These are phyloP conservation scores for Paracanthobrama guichenoti DNA, from an alignment of 2,113 vertebrate genomes.

Conservation along the genomic window DNA sequence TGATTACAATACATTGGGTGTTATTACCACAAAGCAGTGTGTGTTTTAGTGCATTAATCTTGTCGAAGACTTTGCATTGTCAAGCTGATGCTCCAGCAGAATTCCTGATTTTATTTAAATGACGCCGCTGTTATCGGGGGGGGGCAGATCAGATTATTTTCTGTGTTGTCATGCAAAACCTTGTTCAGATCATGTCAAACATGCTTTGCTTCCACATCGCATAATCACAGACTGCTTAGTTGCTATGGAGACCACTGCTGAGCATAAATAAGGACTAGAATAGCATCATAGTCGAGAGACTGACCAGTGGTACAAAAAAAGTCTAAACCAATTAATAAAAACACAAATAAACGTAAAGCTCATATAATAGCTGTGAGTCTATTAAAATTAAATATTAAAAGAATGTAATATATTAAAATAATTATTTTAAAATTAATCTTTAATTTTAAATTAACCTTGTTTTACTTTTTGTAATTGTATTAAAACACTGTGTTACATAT, in stretches of 20 bases:
- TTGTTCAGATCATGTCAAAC: conserved; percentile 33
- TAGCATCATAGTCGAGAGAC: not conserved
- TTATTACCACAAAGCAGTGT: not conserved
- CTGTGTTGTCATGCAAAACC: conserved; percentile 3
- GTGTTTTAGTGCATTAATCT: not conserved
- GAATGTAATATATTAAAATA: too few species aligned
- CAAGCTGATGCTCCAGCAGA: not conserved
- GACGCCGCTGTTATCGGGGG: not conserved
- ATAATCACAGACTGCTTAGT: conserved; percentile 46
- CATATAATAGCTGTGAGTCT: not conserved
- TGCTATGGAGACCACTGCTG: conserved; percentile 57
- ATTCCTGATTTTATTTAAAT: not conserved
- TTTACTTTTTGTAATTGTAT: too few species aligned
- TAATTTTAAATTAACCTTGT: too few species aligned
- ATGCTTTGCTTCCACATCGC: not conserved
- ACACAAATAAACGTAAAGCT: not conserved
- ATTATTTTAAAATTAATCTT: too few species aligned
- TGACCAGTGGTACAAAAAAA: not conserved
- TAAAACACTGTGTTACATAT: too few species aligned
- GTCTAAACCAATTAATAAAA: not conserved
- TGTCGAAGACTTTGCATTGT: not conserved
- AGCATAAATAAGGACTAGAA: not conserved
- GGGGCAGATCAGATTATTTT: not conserved
- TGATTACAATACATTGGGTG: too few species aligned
- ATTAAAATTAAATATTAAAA: not conserved